These are phyloP conservation scores for Actinia tenebrosa DNA, from an alignment of 64 coral and sea anemone species.

Conservation along the genomic window DNA sequence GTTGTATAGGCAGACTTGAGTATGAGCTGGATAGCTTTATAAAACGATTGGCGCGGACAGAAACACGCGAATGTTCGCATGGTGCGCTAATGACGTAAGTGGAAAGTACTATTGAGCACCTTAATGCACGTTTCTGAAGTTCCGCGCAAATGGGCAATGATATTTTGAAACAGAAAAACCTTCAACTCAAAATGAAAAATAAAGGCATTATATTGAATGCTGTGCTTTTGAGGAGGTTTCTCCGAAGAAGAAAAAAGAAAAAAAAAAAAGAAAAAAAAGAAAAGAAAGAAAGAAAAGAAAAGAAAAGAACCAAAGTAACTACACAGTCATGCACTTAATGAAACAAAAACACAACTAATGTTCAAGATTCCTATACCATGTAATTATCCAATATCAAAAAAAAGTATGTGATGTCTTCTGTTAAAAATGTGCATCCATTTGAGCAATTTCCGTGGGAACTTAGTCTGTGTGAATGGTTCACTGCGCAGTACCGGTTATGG, in stretches of 20 bases:
- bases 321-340: no score
- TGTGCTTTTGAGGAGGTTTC: background rate
- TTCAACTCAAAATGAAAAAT: background rate
- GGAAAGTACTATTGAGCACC: background rate
- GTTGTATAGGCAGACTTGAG: background rate
- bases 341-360: background rate
- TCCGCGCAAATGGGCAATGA: background rate
- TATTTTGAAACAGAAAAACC: background rate
- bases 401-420: background rate
- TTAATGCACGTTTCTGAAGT: background rate
- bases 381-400: background rate
- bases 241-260: background rate
- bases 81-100: background rate
- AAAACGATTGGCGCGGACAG: background rate
- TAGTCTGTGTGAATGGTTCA: background rate
- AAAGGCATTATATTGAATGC: background rate
- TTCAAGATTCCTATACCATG: background rate
- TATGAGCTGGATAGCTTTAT: background rate
- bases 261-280: no score
- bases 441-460: conserved; percentile 3
- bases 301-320: no score
- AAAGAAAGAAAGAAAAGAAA: no score
- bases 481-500: background rate
- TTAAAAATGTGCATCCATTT: background rate
- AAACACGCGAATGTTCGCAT: background rate